These are phyloP conservation scores for Lophotriccus pileatus DNA, from an alignment of 2,797 vertebrate species.

Conservation along the genomic window DNA sequence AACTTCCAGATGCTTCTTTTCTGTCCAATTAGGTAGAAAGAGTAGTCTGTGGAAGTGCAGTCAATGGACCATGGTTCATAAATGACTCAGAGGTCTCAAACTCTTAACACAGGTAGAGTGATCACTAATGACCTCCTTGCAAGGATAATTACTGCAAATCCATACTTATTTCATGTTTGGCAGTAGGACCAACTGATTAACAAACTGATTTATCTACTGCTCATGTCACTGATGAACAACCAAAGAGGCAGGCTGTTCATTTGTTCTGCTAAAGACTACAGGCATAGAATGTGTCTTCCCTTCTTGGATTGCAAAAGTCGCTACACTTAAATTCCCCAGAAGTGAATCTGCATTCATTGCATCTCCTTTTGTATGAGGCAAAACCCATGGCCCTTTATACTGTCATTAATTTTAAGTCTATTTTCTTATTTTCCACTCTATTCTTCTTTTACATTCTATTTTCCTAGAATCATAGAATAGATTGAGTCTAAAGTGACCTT, in stretches of 20 bases:
- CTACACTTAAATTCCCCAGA: neutral
- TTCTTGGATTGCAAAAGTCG: neutral
- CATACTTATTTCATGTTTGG: neutral
- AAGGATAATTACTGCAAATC: neutral
- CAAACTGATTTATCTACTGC: neutral
- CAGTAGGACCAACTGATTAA: neutral
- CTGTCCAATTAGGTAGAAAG: neutral
- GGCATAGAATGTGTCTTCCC: rapidly evolving
- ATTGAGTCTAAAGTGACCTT: neutral
- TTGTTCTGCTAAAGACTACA: neutral
- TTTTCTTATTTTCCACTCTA: neutral
- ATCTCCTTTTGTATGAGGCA: neutral
- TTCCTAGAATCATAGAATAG: neutral
- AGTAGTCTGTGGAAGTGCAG: neutral
- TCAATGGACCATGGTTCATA: neutral
- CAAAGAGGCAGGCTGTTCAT: neutral
- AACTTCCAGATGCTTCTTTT: neutral
- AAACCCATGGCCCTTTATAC: neutral
- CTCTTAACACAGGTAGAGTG: neutral
- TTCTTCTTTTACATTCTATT: neutral
- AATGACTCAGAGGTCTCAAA: neutral
- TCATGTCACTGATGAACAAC: neutral
- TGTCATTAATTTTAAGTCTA: neutral
- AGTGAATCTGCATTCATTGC: neutral
- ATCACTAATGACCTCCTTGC: neutral